Conservation (phyloP, 2,797 vertebrate genomes). For the Acestrorhynchus altus region DNA sequence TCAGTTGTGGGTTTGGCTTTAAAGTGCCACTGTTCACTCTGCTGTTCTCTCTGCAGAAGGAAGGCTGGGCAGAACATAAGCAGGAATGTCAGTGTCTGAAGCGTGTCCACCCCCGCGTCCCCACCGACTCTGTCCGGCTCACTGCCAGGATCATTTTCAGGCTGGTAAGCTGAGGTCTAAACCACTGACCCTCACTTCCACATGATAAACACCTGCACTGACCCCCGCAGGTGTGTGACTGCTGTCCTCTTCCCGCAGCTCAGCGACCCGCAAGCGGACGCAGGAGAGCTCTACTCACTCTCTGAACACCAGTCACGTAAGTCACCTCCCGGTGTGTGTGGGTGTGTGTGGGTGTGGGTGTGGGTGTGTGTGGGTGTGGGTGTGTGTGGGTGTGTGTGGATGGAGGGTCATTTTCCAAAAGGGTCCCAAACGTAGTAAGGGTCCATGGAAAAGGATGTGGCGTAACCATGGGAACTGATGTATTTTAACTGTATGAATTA, state of each 20-base stretch:
- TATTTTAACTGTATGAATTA: too few species aligned
- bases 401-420: neutral
- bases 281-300: constrained; percentile 85
- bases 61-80: constrained; percentile 89
- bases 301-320: constrained; percentile 91
- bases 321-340: constrained; percentile 61
- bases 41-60: constrained; percentile 76
- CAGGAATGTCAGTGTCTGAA: constrained; percentile 88
- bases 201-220: neutral
- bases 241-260: constrained; percentile 72
- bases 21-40: too few species aligned
- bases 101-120: constrained; percentile 81
- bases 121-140: constrained; percentile 91
- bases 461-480: too few species aligned
- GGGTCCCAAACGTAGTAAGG: too few species aligned
- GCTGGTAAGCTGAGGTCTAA: constrained; percentile 76
- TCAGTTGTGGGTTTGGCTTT: too few species aligned
- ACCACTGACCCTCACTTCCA: neutral
- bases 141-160: constrained; percentile 87
- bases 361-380: constrained; percentile 15
- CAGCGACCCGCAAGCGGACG: constrained; percentile 71
- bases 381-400: neutral
- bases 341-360: constrained; percentile 12
- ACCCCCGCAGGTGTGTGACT: neutral
- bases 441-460: too few species aligned